A percentile compares a stretch with the other conserved stretches of the same genome.
Conservation (phyloP, 2,113 vertebrate genomes). For the Helogale parvula region DNA sequence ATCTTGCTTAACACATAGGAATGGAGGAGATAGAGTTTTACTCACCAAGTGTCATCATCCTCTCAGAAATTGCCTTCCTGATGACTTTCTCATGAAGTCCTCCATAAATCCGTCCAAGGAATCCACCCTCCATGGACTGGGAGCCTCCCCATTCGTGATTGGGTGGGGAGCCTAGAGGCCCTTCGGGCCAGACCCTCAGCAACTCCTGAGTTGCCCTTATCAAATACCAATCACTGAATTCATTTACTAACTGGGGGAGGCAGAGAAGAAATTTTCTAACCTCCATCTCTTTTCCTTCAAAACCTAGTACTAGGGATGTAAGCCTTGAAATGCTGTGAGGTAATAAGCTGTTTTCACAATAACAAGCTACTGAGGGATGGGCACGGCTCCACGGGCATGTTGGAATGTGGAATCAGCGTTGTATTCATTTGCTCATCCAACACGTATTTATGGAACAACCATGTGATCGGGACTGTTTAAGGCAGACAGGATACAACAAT, state of each 20-base stretch:
- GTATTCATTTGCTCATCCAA: neutral
- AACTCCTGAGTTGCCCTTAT: neutral
- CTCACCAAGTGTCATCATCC: neutral
- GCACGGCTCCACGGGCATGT: neutral
- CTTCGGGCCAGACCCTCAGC: neutral
- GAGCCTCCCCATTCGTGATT: neutral
- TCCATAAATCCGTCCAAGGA: neutral
- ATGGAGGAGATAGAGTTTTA: neutral
- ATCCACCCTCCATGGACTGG: neutral
- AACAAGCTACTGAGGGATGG: neutral
- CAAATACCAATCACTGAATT: neutral
- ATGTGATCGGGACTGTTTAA: neutral
- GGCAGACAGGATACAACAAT: neutral
- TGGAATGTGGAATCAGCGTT: neutral
- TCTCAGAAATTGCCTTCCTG: constrained; percentile 37
- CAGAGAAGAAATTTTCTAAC: constrained; percentile 8
- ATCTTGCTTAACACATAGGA: constrained; percentile 18
- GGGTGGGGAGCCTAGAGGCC: neutral
- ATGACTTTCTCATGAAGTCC: neutral
- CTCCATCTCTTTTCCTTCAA: neutral
- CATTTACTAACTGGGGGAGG: neutral
- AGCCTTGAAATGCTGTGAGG: neutral
- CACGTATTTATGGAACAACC: neutral
- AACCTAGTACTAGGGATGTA: neutral
- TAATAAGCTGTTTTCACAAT: neutral